phyloP scores from a whole-genome alignment of 2,797 vertebrate species.

The Arctocebus calabarensis region DNA sequence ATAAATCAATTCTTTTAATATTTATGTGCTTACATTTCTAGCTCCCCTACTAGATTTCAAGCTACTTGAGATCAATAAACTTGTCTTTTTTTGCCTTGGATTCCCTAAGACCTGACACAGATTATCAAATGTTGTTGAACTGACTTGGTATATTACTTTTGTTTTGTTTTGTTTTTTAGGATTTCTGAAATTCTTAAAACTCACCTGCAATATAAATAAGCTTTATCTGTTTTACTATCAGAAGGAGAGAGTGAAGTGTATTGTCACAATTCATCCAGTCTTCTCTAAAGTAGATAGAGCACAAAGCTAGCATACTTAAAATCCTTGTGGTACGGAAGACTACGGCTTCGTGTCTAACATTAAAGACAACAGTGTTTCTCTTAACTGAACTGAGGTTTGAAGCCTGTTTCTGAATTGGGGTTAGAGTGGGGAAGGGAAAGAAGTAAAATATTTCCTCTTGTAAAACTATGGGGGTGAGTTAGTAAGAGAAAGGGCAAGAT shows the following conservation, averaged over 20 bases:
- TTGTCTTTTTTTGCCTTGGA: slow-evolving; percentile 7
- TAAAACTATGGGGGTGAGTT: background rate
- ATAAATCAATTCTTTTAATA: background rate
- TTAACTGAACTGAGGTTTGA: background rate
- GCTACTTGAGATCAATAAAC: background rate
- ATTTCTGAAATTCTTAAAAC: background rate
- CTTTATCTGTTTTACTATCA: background rate
- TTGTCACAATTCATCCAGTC: background rate
- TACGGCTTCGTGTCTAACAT: background rate
- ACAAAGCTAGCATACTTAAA: slow-evolving; percentile 35
- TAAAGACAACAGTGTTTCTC: background rate
- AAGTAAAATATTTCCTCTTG: background rate
- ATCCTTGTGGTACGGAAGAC: background rate
- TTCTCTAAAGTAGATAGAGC: background rate
- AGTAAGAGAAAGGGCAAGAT: background rate
- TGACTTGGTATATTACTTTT: background rate
- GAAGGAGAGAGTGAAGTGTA: background rate
- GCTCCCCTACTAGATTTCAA: background rate
- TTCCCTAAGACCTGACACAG: background rate
- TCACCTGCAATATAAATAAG: background rate
- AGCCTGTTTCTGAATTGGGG: background rate
- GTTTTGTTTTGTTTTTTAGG: background rate
- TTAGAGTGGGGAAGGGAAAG: background rate
- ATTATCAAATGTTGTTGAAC: background rate
- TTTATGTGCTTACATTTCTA: background rate